Percentiles rank a stretch among this genome's conserved stretches.
phyloP scores from a whole-genome alignment of 2,113 vertebrate species.

The Aegypius monachus region DNA sequence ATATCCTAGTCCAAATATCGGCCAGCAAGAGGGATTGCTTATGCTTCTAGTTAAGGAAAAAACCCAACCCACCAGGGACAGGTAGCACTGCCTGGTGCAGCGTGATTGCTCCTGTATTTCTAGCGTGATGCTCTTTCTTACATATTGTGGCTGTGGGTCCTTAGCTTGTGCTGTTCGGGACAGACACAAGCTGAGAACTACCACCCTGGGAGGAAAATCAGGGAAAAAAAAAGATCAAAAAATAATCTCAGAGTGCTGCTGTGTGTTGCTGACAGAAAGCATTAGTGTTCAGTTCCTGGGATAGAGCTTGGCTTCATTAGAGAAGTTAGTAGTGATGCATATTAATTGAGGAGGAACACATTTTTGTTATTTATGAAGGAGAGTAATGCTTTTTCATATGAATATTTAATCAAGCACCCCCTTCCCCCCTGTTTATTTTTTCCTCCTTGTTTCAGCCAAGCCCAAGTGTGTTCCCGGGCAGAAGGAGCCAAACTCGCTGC shows the following conservation, averaged over 20 bases:
- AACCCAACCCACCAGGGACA: background rate
- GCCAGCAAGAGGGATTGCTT: background rate
- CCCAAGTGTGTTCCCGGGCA: background rate
- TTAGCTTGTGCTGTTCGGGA: background rate
- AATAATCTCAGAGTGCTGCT: background rate
- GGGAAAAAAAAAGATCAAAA: background rate
- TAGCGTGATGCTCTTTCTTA: background rate
- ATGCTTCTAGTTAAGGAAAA: background rate
- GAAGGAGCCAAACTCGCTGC: background rate
- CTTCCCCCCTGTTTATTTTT: background rate
- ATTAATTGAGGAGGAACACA: background rate
- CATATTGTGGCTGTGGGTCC: background rate
- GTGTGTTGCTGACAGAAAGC: background rate
- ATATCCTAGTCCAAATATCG: background rate
- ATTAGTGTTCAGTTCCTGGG: background rate
- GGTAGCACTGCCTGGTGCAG: background rate
- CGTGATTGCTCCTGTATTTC: background rate
- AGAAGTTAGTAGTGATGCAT: slow-evolving; percentile 1
- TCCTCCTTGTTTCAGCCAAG: background rate
- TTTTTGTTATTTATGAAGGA: slow-evolving; percentile 28
- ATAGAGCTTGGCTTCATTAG: background rate
- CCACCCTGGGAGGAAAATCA: background rate
- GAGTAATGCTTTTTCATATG: background rate
- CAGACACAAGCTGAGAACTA: background rate
- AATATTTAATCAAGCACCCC: background rate